Evolutionary conservation across 2,797 vertebrate genomes (phyloP).

Genomic region (Myoxocephalus aenaeus): DNA sequence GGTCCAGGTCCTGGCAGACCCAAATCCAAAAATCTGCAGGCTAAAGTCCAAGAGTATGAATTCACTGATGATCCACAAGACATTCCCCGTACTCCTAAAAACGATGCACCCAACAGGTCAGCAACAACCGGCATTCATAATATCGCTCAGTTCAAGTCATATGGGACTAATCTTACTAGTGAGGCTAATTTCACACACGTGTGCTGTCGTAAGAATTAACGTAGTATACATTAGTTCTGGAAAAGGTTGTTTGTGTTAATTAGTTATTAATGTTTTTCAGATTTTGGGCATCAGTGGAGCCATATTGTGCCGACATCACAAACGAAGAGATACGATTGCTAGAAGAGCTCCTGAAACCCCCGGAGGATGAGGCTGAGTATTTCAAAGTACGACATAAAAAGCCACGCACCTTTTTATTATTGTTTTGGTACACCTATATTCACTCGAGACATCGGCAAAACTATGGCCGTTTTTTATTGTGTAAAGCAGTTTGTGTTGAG

Average conservation of each 20-base stretch:
- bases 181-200: neutral
- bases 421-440: neutral
- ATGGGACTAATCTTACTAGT: neutral
- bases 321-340: slow-evolving; percentile 95
- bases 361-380: slow-evolving; percentile 96
- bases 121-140: neutral
- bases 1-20: slow-evolving; percentile 94
- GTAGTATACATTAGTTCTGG: neutral
- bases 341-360: slow-evolving; percentile 95
- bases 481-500: neutral
- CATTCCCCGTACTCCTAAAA: slow-evolving; percentile 96
- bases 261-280: slow-evolving; percentile 70
- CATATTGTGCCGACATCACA: slow-evolving; percentile 97
- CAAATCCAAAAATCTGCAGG: slow-evolving; percentile 95
- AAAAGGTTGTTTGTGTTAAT: neutral
- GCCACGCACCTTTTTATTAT: neutral
- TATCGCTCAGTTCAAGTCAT: neutral
- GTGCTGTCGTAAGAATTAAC: neutral
- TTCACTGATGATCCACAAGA: slow-evolving; percentile 97
- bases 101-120: slow-evolving; percentile 97
- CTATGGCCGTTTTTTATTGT: neutral
- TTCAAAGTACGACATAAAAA: slow-evolving; percentile 88
- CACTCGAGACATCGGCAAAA: fast-evolving
- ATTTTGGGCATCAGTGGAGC: slow-evolving; percentile 98
- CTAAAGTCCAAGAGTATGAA: slow-evolving; percentile 97